These are phyloP conservation scores for Trissoscelio sp. DNA, from an alignment of 2,888 invertebrate species.

Conservation along the genomic window DNA sequence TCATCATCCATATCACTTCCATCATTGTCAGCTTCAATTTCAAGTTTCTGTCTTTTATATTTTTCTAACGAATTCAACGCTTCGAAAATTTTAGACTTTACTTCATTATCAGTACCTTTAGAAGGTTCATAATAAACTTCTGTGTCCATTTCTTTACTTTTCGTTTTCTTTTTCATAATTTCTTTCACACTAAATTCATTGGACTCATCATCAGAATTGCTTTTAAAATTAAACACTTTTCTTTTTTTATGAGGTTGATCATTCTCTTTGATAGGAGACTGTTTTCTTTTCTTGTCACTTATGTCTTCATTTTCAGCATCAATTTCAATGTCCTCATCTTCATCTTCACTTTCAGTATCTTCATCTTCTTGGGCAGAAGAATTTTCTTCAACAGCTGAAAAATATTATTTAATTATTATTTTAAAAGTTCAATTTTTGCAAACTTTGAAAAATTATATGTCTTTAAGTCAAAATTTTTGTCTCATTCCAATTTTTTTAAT, in stretches of 20 bases:
- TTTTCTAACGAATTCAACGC: constrained; percentile 74
- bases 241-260: constrained; percentile 68
- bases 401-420: not conserved
- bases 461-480: too few relatives aligned
- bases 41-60: constrained; percentile 36
- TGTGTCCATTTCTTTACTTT: constrained; percentile 37
- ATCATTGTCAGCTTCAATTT: constrained; percentile 20
- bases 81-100: constrained; percentile 78
- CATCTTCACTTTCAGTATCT: constrained; percentile 71
- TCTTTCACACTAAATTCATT: constrained; percentile 16
- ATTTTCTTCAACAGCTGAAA: not conserved
- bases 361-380: constrained; percentile 71
- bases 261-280: constrained; percentile 55
- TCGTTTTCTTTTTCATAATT: constrained; percentile 11
- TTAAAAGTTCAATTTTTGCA: too few relatives aligned
- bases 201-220: constrained; percentile 41
- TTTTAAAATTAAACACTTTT: constrained; percentile 53
- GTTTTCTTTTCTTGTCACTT: constrained; percentile 66
- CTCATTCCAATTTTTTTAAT: too few relatives aligned
- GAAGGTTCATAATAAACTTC: constrained; percentile 75
- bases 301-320: constrained; percentile 60
- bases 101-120: constrained; percentile 74
- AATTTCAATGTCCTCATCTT: constrained; percentile 49
- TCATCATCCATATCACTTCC: constrained; percentile 69
- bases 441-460: too few relatives aligned